phyloP scores from a whole-genome alignment of 2,113 vertebrate genomes.

The Oreocharis arfaki region DNA sequence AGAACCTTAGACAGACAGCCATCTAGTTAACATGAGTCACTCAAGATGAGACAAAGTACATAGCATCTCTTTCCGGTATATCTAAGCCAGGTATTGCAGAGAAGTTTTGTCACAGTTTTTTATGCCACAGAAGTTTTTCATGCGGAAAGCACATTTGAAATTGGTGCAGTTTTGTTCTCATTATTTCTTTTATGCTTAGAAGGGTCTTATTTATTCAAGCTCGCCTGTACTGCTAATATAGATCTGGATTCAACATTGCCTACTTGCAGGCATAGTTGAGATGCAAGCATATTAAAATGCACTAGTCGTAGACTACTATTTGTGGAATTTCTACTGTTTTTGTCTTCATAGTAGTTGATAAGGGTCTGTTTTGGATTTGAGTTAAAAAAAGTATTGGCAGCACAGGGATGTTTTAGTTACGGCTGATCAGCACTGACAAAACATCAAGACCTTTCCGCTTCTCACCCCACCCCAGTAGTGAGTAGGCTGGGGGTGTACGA shows the following conservation, averaged over 20 bases:
- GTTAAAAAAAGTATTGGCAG: not conserved
- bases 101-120: not conserved
- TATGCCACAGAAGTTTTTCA: not conserved
- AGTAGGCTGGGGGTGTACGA: not conserved
- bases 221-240: not conserved
- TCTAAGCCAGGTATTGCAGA: not conserved
- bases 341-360: not conserved
- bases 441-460: not conserved
- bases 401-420: not conserved
- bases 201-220: not conserved
- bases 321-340: not conserved
- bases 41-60: not conserved
- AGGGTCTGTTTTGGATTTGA: not conserved
- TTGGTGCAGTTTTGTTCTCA: not conserved
- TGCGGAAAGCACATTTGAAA: not conserved
- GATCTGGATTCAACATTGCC: not conserved
- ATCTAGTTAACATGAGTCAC: not conserved
- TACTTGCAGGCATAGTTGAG: not conserved
- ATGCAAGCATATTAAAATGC: not conserved
- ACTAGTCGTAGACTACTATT: not conserved
- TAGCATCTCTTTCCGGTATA: not conserved
- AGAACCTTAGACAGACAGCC: not conserved
- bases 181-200: not conserved
- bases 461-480: accelerated
- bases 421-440: not conserved